Evolutionary conservation across 2,113 vertebrate genomes (phyloP).

Genomic region (Gymnocephalus cernua): DNA sequence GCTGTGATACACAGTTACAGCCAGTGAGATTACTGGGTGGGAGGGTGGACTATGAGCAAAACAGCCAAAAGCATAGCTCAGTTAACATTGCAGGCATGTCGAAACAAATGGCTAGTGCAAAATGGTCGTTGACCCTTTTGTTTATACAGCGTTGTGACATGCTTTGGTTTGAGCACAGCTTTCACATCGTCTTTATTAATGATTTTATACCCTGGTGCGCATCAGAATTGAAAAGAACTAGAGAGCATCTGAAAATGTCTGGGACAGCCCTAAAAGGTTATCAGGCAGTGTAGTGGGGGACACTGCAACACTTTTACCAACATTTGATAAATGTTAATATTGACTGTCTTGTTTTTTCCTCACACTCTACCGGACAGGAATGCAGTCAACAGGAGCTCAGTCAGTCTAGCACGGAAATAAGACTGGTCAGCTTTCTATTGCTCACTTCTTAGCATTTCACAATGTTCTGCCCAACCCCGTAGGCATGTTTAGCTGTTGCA

Average conservation of each 20-base stretch:
- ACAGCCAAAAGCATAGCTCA: constrained; percentile 17
- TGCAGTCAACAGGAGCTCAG: background rate
- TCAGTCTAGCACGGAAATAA: background rate
- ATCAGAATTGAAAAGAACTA: background rate
- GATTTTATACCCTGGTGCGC: background rate
- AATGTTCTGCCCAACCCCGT: background rate
- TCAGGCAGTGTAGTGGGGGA: background rate
- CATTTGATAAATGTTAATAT: constrained; percentile 5
- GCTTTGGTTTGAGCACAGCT: background rate
- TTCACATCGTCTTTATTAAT: background rate
- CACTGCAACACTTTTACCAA: constrained; percentile 6
- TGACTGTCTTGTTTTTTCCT: background rate
- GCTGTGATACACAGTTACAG: constrained; percentile 12
- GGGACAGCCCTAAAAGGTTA: background rate
- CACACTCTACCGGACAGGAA: constrained; percentile 1
- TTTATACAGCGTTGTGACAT: constrained; percentile 21
- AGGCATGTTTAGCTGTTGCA: background rate
- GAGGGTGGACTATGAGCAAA: constrained; percentile 23
- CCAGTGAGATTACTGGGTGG: background rate
- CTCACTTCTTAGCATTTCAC: background rate
- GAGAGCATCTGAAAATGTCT: constrained; percentile 1
- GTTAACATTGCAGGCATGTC: constrained; percentile 25
- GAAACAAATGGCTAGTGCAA: constrained; percentile 25
- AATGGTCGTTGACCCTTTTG: constrained; percentile 37
- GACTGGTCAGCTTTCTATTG: background rate